Evolutionary conservation across 30 jellyfish, hydroid and myxozoan species (phyloP), one percentile per base, ranked within the genome.

Genomic region (Pelagia noctiluca): DNA sequence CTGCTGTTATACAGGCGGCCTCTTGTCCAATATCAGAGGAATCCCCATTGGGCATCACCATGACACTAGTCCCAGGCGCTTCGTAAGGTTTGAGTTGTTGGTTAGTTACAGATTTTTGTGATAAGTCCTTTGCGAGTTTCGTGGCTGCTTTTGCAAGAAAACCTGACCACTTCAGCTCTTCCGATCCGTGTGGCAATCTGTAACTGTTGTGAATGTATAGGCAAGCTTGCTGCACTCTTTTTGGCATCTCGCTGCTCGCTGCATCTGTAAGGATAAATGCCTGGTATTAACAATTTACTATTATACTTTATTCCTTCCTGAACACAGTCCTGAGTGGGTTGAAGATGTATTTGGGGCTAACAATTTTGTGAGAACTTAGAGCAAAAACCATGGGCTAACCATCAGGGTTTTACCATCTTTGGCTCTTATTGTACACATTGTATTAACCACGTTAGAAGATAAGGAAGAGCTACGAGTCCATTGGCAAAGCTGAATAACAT

Each of bases 181-280:
- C 73, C 18, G 96, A 88, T 1, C 96, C 96, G 52, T 92, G 98
- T 16, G 95, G 75, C 26, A 71, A 33, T 1, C 98, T 95, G 78
- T 64, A 87, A 35, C 87, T 83, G 83, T 92, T 92, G 53, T 86
- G 97, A 10, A 77, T 47, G 36, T 83, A 69, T 54, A 92, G 25
- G 47, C 98, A 92, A 12, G 79, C 89, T 38, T 84, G 63, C 34
- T 85, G 83, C 49, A 67, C 94, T 22, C 50, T 57, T 11, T 42
- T 63, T 22, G 94, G 25, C 87, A 83, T 61, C 10, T 5, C 48
- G 50, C 25, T 63, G 12, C 48, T 46, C 65, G 50, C 80, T 33
- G 35, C 49, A n/a, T n/a, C n/a, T n/a, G n/a, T n/a, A n/a, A n/a
- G n/a, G n/a, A n/a, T n/a, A n/a, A n/a, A n/a, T n/a, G n/a, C n/a